Base-by-base conservation (phyloP, 2,113 vertebrate genomes). In the Cinclus cinclus region DNA sequence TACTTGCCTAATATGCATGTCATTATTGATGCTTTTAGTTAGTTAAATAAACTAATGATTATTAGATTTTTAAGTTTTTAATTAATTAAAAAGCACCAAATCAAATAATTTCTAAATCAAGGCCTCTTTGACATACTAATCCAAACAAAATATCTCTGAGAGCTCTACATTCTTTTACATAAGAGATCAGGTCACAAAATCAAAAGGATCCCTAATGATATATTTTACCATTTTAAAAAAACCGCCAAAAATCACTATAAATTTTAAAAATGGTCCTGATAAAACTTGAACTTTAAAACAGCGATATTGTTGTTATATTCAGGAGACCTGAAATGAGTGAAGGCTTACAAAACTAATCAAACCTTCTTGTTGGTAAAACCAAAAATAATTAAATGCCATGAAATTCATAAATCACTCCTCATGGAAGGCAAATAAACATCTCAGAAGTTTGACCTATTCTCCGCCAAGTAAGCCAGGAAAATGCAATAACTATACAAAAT, bases 191-290 rank as follows among this genome's bases (percentile, higher is more conserved):
- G 17, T 33, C 46, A 79, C 21, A 79, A 46, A 55, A 58, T 37
- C 21, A 84, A 87, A 68, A 27, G 7, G 30, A 71, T 53, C 7
- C 8, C 9, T 44, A 3, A 20, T 58, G 16, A 68, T 37, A 18
- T 8, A 71, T 7, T 50, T 86, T 53, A 49, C 10, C 31, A 71
- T 28, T 47, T 39, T 28, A 27, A 58, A 71, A 63, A 28, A 37
- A 37, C 35, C 35, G 8, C 35, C 35, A 63, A 35, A 27, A 7
- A 55, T 6, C 31, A 39, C 6, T 70, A 55, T 22, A 41, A 47
- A 31, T 49, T 58, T 75, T 63, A 58, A 28, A 33, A 67, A 60
- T 7, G 2, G 3, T 30, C 11, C n/a, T 0, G 0, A 24, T n/a
- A n/a, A 3, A 9, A 64, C 8, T 23, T n/a, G 7, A 71, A 58